Conservation (phyloP, 2,797 vertebrate genomes). For the Darevskia nairensis region DNA sequence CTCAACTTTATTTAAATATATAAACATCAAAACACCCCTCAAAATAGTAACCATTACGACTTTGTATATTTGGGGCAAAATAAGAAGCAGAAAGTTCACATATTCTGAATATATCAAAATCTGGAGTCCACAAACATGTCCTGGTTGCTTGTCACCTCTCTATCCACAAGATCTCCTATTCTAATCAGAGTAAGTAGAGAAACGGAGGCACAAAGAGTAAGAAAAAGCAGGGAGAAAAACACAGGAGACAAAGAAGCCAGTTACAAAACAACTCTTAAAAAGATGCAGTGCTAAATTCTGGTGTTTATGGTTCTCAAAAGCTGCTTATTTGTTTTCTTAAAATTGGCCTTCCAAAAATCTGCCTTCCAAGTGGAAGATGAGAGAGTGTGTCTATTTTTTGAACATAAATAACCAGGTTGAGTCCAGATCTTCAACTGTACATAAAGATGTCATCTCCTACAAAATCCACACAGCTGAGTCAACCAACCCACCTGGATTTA, state of each 20-base stretch:
- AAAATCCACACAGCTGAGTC: not conserved
- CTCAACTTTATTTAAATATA: not conserved
- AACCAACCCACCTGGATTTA: not conserved
- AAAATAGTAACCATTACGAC: not conserved
- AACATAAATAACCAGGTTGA: slow-evolving; percentile 20
- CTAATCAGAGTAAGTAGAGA: not conserved
- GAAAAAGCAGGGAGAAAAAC: not conserved
- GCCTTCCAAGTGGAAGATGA: slow-evolving; percentile 8
- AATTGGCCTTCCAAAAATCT: slow-evolving; percentile 6
- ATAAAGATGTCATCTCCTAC: not conserved
- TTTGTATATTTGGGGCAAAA: not conserved
- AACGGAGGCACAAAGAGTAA: not conserved
- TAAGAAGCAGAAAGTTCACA: not conserved
- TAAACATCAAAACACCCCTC: not conserved
- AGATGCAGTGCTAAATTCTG: slow-evolving; percentile 3
- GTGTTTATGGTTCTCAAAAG: slow-evolving; percentile 23
- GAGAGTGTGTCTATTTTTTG: slow-evolving; percentile 9
- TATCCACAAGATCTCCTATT: not conserved
- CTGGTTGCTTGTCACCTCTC: not conserved
- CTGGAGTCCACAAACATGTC: not conserved
- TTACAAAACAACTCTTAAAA: slow-evolving; percentile 18
- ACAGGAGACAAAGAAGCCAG: slow-evolving; percentile 11
- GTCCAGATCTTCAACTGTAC: slow-evolving; percentile 14
- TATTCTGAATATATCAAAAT: not conserved
- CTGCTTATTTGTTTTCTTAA: slow-evolving; percentile 29